phyloP scores from a whole-genome alignment of 2,113 vertebrate genomes.

The Otolemur garnettii region DNA sequence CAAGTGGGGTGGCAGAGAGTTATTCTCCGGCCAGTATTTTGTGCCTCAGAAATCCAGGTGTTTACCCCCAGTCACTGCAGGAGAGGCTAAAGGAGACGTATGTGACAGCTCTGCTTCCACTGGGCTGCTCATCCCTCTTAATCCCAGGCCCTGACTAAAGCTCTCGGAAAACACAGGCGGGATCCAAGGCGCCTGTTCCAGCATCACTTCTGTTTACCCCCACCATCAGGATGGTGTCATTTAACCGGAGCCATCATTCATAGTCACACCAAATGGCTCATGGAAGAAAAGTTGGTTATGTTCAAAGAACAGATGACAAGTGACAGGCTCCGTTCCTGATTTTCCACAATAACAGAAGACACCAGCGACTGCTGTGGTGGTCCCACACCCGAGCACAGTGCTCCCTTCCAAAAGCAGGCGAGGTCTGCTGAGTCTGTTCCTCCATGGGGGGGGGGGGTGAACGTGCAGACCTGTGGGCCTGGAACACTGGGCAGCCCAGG shows the following conservation, averaged over 20 bases:
- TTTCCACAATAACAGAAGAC: conserved; percentile 85
- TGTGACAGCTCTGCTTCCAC: not conserved
- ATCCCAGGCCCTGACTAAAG: not conserved
- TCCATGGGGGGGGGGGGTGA: not conserved
- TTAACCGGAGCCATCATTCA: conserved; percentile 77
- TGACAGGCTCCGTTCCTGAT: conserved; percentile 86
- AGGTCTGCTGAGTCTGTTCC: rapidly evolving
- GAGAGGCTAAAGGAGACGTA: no score
- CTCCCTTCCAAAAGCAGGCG: not conserved
- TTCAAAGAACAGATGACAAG: conserved; percentile 88
- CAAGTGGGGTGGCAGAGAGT: not conserved
- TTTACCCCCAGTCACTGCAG: not conserved
- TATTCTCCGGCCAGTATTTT: rapidly evolving
- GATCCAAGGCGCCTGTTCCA: conserved; percentile 61
- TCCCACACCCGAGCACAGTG: conserved; percentile 6
- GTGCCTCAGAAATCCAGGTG: not conserved
- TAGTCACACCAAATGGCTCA: conserved; percentile 82
- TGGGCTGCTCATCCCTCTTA: not conserved
- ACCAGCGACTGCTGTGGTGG: conserved; percentile 82
- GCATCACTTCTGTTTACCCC: conserved; percentile 68
- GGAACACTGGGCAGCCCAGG: not conserved
- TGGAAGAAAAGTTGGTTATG: conserved; percentile 82
- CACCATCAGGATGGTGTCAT: conserved; percentile 76
- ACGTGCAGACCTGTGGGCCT: not conserved
- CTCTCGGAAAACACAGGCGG: conserved; percentile 53